Evolutionary conservation across 1,140 invertebrate genomes (phyloP).

Genomic region (Steinernema khuongi): DNA sequence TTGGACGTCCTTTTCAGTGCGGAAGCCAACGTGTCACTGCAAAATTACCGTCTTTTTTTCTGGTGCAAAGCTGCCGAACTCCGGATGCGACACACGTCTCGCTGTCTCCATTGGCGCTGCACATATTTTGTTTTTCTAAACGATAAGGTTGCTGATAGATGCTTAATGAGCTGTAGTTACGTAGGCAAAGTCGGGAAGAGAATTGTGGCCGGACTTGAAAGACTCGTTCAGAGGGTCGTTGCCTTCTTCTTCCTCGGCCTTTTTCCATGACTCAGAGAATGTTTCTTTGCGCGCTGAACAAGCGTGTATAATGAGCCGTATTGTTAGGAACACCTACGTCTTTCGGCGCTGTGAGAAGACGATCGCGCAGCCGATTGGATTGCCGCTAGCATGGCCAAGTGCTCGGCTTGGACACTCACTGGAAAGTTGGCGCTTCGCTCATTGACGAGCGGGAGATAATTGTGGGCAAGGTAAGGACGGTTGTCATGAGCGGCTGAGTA

Average conservation of each 20-base stretch:
- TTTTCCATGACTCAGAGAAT: background rate
- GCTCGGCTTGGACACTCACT: background rate
- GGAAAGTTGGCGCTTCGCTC: background rate
- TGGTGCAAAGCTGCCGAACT: background rate
- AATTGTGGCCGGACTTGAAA: conserved; percentile 1
- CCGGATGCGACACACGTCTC: background rate
- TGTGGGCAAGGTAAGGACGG: conserved; percentile 3
- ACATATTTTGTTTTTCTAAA: background rate
- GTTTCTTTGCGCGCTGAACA: background rate
- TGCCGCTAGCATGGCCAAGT: background rate
- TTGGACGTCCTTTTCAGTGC: background rate
- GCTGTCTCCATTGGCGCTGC: background rate
- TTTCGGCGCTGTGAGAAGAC: background rate
- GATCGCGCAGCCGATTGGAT: conserved; percentile 4
- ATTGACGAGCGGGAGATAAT: background rate
- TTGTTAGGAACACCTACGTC: background rate
- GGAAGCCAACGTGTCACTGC: background rate
- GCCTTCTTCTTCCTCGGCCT: background rate
- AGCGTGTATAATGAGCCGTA: background rate
- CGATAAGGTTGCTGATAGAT: background rate
- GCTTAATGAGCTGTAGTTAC: background rate
- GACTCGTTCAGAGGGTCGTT: conserved; percentile 6
- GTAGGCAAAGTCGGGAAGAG: background rate
- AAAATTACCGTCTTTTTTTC: background rate
- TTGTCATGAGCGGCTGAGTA: background rate